phyloP scores from a whole-genome alignment of 2,888 invertebrate species.

The Plebejus melissa region DNA sequence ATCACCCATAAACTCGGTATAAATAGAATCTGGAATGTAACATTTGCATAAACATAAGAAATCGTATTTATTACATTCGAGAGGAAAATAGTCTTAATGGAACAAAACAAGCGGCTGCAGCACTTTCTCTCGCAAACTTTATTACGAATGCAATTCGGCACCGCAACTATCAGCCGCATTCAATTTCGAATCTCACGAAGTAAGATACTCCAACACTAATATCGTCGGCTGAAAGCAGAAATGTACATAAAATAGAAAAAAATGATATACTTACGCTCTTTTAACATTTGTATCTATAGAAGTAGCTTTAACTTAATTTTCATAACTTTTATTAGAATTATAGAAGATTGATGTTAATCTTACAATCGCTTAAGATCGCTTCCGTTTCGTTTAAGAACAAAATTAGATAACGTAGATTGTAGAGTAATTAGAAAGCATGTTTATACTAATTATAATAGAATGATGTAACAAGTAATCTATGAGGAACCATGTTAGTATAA shows the following conservation, averaged over 20 bases:
- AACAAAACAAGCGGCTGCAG: constrained; percentile 24
- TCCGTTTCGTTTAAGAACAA: not conserved
- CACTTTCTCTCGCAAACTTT: constrained; percentile 32
- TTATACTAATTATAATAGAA: not conserved
- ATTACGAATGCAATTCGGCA: constrained; percentile 41
- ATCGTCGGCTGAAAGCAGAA: constrained; percentile 11
- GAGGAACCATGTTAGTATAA: not conserved
- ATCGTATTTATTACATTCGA: constrained; percentile 17
- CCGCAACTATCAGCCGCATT: constrained; percentile 36
- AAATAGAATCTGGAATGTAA: constrained; percentile 13
- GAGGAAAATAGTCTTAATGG: constrained; percentile 17
- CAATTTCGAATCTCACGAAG: constrained; percentile 35
- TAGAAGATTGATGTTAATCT: constrained; percentile 6
- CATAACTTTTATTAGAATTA: not conserved
- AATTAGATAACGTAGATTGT: not conserved
- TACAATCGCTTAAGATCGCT: not conserved
- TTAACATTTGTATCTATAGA: not conserved
- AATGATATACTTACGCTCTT: not conserved
- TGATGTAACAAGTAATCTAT: constrained; percentile 11
- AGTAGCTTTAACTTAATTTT: not conserved
- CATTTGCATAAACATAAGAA: constrained; percentile 19
- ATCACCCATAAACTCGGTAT: not conserved
- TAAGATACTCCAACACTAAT: constrained; percentile 30
- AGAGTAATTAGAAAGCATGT: constrained; percentile 11
- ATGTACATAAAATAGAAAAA: not conserved